A percentile compares a stretch with the other conserved stretches of the same genome.
These are phyloP conservation scores for Metallyticus violacea DNA, from an alignment of 2,888 invertebrate genomes.

Conservation along the genomic window DNA sequence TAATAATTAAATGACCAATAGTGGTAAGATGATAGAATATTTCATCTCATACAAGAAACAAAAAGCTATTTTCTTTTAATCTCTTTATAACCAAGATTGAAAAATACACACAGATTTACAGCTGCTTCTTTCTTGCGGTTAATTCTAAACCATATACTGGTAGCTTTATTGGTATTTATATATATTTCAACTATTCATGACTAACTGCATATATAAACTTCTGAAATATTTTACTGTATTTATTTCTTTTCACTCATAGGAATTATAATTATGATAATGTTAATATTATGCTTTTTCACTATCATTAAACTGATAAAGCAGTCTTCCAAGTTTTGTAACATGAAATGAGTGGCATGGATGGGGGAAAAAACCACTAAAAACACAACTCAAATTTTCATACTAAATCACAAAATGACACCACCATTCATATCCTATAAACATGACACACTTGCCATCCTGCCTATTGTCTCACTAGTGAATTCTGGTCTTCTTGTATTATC, in stretches of 20 bases:
- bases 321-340: not conserved
- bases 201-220: conserved; percentile 7
- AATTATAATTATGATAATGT: not conserved
- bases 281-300: not conserved
- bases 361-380: not conserved
- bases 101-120: conserved; percentile 19
- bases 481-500: not conserved
- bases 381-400: not conserved
- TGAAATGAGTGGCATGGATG: not conserved
- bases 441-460: not conserved
- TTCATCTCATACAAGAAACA: not conserved
- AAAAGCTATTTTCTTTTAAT: not conserved
- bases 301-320: not conserved
- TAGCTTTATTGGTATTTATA: conserved; percentile 5
- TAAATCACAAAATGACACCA: not conserved
- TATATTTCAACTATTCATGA: not conserved
- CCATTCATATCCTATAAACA: not conserved
- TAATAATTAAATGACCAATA: not conserved
- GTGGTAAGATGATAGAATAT: not conserved
- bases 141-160: not conserved
- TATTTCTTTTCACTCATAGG: not conserved
- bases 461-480: not conserved
- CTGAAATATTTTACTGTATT: not conserved
- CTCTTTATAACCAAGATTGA: conserved; percentile 25
- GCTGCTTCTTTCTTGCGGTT: not conserved